Evolutionary conservation across 2,113 vertebrate genomes (phyloP).

Genomic region (Saiga tatarica): DNA sequence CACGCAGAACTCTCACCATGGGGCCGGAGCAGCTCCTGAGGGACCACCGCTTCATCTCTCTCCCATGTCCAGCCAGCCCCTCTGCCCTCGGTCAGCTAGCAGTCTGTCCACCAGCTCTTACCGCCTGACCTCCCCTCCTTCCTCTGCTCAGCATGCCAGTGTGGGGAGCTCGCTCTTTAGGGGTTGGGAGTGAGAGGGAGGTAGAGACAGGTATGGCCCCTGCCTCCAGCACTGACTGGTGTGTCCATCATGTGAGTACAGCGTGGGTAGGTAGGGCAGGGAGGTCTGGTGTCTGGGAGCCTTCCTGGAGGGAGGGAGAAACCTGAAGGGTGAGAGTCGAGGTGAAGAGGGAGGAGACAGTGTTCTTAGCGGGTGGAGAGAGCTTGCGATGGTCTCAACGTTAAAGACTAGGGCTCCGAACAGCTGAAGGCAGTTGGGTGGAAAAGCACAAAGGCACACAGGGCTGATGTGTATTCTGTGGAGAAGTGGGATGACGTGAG

Average conservation of each 20-base stretch:
- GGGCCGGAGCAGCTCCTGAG: rapidly evolving
- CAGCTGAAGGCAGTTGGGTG: background rate
- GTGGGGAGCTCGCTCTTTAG: rapidly evolving
- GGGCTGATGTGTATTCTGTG: background rate
- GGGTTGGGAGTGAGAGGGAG: too few species aligned
- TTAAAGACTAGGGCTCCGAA: background rate
- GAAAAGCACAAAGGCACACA: background rate
- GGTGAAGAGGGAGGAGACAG: background rate
- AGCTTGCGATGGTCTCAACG: background rate
- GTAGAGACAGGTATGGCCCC: rapidly evolving
- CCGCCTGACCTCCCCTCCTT: rapidly evolving
- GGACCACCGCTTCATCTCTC: rapidly evolving
- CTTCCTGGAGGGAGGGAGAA: background rate
- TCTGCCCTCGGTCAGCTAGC: background rate
- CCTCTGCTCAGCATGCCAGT: rapidly evolving
- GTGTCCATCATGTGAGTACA: rapidly evolving
- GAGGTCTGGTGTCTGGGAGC: too few species aligned
- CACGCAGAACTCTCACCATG: rapidly evolving
- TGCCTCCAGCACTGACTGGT: background rate
- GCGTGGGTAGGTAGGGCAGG: background rate
- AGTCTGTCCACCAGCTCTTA: background rate
- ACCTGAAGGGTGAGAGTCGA: background rate
- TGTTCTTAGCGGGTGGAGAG: background rate
- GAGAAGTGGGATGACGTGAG: rapidly evolving
- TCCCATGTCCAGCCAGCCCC: background rate